Base-by-base conservation (phyloP, 2,113 vertebrate species). In the Callipepla californica region DNA sequence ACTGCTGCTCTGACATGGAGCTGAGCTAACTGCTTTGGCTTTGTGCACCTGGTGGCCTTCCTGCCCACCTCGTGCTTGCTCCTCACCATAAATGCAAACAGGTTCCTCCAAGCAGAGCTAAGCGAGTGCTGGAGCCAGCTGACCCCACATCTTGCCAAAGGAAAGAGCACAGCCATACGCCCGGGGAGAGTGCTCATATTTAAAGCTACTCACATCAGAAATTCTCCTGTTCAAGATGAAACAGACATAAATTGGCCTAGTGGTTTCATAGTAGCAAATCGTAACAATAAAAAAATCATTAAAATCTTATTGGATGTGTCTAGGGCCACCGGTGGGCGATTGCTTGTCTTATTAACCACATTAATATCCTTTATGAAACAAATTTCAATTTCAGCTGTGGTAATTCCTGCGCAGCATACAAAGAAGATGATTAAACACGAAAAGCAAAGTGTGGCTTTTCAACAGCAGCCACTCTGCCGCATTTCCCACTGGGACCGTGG, bases 291-390 rank as follows among this genome's bases (percentile, higher is more conserved):
- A 85, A 57, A 58, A 67, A 55, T 59, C 70, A 87, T 90, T 80
- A 77, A 86, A 63, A 73, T 45, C 38, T 84, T 77, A 72, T 36
- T 87, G 68, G 59, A 15, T 90, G 14, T 69, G 34, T 90, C 65
- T 69, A 59, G 50, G 69, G 82, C 86, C 92, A 83, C 74, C 22
- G 30, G 89, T 80, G 89, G 74, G 81, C 0, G 13, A 84, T 84
- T 80, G 61, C 78, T 89, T 73, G 78, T 89, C 94, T 87, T 77
- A 84, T 87, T 84, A 92, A 67, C 81, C 59, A 34, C 89, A 61
- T 84, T 84, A 80, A 84, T 61, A 84, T 53, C 85, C 78, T 80
- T 80, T 84, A 72, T 40, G 74, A 36, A 80, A 65, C 30, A 38
- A 48, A 80, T 70, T 63, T 63, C 42, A 5, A 1, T 72, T 74